Conservation (phyloP, 1,140 invertebrate genomes). For the Belonocnema kinseyi region DNA sequence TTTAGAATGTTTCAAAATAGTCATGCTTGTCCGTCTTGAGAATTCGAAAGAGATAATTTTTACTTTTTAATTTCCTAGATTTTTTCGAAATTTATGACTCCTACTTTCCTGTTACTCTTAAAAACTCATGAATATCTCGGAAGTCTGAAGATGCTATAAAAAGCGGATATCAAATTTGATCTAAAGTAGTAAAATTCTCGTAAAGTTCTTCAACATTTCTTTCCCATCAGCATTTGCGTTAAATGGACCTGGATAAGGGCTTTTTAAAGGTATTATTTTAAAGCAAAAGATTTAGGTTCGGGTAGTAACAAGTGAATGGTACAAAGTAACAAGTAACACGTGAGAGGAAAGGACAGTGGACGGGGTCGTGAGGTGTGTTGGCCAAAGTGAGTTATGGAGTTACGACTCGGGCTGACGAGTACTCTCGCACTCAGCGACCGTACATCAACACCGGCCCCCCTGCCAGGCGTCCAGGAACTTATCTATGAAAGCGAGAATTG, state of each 20-base stretch:
- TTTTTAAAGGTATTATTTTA: neutral
- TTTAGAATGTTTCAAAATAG: too few species aligned
- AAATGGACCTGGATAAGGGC: neutral
- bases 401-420: constrained; percentile 23
- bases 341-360: neutral
- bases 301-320: neutral
- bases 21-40: too few species aligned
- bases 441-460: neutral
- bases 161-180: constrained; percentile 24
- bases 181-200: constrained; percentile 5
- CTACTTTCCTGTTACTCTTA: neutral
- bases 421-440: constrained; percentile 40
- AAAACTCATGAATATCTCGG: neutral
- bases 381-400: constrained; percentile 40
- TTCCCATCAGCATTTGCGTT: constrained; percentile 15
- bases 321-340: neutral
- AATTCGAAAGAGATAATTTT: too few species aligned
- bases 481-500: constrained; percentile 55
- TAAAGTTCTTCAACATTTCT: constrained; percentile 23
- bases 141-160: neutral
- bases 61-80: too few species aligned
- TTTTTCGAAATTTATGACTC: neutral
- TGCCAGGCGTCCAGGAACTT: constrained; percentile 41
- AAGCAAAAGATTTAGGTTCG: neutral
- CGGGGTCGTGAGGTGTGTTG: neutral